Percentiles rank a stretch among this genome's conserved stretches.
Conservation (phyloP, 2,888 invertebrate species). For the Hemicrepidius hirtus region DNA sequence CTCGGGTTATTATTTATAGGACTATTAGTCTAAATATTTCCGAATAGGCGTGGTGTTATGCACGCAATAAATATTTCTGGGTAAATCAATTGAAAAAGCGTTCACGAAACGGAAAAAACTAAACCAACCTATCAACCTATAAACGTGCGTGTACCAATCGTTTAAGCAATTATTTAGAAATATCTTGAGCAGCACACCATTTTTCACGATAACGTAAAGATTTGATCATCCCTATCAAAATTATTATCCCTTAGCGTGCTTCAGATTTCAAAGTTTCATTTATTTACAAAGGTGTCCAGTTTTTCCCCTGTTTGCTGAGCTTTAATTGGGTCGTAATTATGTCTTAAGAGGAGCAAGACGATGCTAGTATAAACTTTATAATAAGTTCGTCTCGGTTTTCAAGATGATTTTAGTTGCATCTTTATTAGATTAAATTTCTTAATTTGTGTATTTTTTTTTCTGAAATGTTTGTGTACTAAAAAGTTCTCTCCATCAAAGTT, state of each 20-base stretch:
- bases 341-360: slow-evolving; percentile 1
- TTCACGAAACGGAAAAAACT: neutral
- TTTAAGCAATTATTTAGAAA: slow-evolving; percentile 19
- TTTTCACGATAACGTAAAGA: slow-evolving; percentile 21
- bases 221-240: slow-evolving; percentile 21
- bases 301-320: neutral
- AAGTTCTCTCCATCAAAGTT: slow-evolving; percentile 12
- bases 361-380: neutral
- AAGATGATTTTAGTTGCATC: neutral
- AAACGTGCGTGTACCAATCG: slow-evolving; percentile 6
- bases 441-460: slow-evolving; percentile 17
- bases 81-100: neutral
- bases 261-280: neutral
- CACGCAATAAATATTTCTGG: neutral
- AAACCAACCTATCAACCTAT: neutral
- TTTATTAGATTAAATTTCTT: slow-evolving; percentile 5
- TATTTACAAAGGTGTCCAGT: neutral
- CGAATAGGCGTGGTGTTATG: no score
- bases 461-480: neutral
- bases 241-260: slow-evolving; percentile 1
- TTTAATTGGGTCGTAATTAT: slow-evolving; percentile 24
- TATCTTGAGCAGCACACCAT: neutral
- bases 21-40: neutral
- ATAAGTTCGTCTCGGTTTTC: neutral
- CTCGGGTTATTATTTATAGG: slow-evolving; percentile 1